Base-by-base conservation (phyloP, 2,113 vertebrate genomes). In the Poeciliopsis prolifica region DNA sequence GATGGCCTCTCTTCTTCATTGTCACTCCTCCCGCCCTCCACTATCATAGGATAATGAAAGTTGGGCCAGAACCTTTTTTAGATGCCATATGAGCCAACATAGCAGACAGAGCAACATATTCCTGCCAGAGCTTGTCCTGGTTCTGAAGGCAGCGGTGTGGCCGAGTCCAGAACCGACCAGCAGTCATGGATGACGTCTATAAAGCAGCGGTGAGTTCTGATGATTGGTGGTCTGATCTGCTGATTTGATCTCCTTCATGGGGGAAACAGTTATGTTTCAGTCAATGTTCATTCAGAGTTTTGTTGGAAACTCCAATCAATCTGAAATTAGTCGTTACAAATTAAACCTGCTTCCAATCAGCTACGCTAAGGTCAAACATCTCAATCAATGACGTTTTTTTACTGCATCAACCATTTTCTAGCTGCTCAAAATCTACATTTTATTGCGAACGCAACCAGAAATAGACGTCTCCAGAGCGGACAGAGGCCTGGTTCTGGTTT, bases 131-230 rank as follows among this genome's bases (percentile, higher is more conserved):
- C 92, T 93, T 77, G 87, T 89, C 78, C 79, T 79, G 70, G 83
- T 67, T 88, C 72, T 83, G 81, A 64, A n/a, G 37, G 73, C 42
- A 72, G 51, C 33, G 28, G 84, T 79, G 82, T 79, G 83, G 78
- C 68, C 51, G 68, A 82, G 78, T 65, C 74, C 82, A 54, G 70
- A 79, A 67, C 33, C 29, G 75, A 82, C 26, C 88, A 77, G 84
- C 77, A 92, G 87, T 75, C 85, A 95, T 95, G 94, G 94, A 95
- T 94, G 94, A 95, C 78, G 94, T 95, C 13, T 95, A 95, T 82
- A 95, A 95, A 91, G 94, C 94, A 88, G 94, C 94, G 86, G 94
- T 95, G 84, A 95, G 94, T 92, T 30, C 22, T n/a, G 24, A 58
- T 58, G 0, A 58, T n/a, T n/a, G 24, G 10, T 58, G 22, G 7